These are phyloP conservation scores for Hermodice carunculata DNA, from an alignment of 2,888 invertebrate species.

Conservation along the genomic window DNA sequence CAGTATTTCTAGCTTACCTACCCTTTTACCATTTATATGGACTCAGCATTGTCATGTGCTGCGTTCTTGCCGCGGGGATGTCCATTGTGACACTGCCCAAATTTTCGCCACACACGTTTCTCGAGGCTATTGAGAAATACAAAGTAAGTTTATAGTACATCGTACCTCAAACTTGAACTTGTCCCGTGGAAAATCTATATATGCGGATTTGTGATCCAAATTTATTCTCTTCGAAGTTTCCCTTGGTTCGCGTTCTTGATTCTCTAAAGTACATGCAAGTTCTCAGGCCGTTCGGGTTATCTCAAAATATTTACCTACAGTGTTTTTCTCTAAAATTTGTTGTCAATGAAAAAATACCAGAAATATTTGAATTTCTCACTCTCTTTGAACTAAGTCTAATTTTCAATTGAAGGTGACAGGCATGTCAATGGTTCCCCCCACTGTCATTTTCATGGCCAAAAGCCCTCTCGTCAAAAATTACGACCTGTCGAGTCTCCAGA, in stretches of 20 bases:
- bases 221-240: too few species aligned
- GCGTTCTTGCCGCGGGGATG: not conserved
- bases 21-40: constrained; percentile 36
- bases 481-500: constrained; percentile 80
- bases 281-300: too few species aligned
- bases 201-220: too few species aligned
- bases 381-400: too few species aligned
- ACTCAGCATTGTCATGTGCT: constrained; percentile 13
- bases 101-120: constrained; percentile 78
- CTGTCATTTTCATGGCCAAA: constrained; percentile 80
- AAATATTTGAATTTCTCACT: too few species aligned
- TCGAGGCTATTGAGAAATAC: constrained; percentile 77
- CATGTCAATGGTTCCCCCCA: constrained; percentile 84
- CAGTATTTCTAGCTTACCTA: constrained; percentile 15
- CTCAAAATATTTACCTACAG: too few species aligned
- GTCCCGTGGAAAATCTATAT: too few species aligned
- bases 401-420: constrained; percentile 73
- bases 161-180: not conserved
- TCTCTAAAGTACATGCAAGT: too few species aligned
- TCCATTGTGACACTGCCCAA: constrained; percentile 76
- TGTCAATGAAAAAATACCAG: too few species aligned
- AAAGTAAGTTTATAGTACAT: constrained; percentile 67
- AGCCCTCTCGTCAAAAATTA: constrained; percentile 79
- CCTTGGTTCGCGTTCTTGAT: too few species aligned
- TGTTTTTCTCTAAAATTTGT: too few species aligned